Percentiles rank a stretch among this genome's conserved stretches.
phyloP scores from a whole-genome alignment of 2,888 invertebrate species.

The Mythimna vitellina region DNA sequence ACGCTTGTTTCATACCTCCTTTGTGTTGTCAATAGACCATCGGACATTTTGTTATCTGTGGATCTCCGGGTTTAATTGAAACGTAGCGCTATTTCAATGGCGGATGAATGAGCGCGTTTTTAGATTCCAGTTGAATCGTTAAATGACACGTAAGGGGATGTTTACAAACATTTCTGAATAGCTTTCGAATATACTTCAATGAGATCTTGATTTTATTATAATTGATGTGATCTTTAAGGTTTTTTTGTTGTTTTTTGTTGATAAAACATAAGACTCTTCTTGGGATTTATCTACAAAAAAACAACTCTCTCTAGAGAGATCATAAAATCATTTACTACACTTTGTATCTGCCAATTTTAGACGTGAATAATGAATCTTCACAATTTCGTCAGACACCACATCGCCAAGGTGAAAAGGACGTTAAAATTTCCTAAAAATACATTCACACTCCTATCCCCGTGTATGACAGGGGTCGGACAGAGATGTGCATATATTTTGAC shows the following conservation, averaged over 20 bases:
- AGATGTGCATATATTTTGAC: slow-evolving; percentile 80
- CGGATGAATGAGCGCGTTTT: slow-evolving; percentile 69
- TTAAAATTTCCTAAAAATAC: slow-evolving; percentile 57
- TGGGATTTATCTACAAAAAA: no score
- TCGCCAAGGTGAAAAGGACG: not conserved
- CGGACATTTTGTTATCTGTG: slow-evolving; percentile 85
- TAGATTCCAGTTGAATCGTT: slow-evolving; percentile 70
- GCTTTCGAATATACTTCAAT: slow-evolving; percentile 49
- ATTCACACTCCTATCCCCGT: slow-evolving; percentile 41
- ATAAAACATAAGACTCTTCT: not conserved
- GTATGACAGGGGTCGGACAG: slow-evolving; percentile 65
- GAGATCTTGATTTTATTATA: slow-evolving; percentile 43
- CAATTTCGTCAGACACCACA: not conserved
- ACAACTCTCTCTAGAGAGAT: no score
- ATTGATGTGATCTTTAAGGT: slow-evolving; percentile 21
- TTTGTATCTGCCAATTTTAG: no score
- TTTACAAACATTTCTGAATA: slow-evolving; percentile 71
- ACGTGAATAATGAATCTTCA: not conserved
- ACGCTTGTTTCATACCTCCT: slow-evolving; percentile 61
- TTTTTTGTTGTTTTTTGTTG: slow-evolving; percentile 3
- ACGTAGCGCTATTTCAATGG: slow-evolving; percentile 74
- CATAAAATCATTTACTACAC: no score
- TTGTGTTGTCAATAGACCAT: slow-evolving; percentile 78
- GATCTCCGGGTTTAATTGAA: slow-evolving; percentile 80
- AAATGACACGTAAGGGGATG: slow-evolving; percentile 81